Conservation (phyloP, 2,888 invertebrate genomes). For the Leucophenga montana region DNA sequence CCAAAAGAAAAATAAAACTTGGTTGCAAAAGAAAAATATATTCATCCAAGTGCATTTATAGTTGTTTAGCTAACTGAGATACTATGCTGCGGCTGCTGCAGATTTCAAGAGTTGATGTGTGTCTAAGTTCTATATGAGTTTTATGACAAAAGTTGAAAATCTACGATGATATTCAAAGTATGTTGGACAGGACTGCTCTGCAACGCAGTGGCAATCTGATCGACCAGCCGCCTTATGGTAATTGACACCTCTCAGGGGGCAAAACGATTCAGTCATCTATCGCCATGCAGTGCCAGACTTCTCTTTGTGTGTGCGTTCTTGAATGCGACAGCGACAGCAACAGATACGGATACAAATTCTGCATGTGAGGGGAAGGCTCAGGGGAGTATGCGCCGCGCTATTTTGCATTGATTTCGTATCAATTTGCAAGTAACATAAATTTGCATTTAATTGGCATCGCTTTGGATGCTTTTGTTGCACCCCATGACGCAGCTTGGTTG, state of each 20-base stretch:
- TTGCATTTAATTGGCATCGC: slow-evolving; percentile 19
- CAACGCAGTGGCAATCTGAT: no score
- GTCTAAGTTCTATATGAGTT: neutral
- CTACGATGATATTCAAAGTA: neutral
- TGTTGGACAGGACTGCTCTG: no score
- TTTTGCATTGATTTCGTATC: slow-evolving; percentile 22
- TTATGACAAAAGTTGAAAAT: slow-evolving; percentile 15
- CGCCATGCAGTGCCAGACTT: no score
- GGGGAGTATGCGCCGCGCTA: neutral
- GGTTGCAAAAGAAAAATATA: neutral
- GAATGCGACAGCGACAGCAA: no score
- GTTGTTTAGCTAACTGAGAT: no score
- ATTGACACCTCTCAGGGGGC: slow-evolving; percentile 5
- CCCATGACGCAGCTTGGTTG: no score
- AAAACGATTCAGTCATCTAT: no score
- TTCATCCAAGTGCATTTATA: no score
- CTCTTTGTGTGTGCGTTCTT: no score
- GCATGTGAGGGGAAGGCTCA: neutral
- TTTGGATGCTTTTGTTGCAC: neutral
- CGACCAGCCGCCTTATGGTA: neutral
- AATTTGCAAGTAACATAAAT: slow-evolving; percentile 21
- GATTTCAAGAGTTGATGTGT: neutral
- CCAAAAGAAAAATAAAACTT: neutral
- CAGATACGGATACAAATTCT: neutral
- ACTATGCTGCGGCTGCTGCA: neutral